Evolutionary conservation across 2,888 invertebrate genomes (phyloP), one percentile per base, ranked within the genome.

Genomic region (Athripsodes cinereus): DNA sequence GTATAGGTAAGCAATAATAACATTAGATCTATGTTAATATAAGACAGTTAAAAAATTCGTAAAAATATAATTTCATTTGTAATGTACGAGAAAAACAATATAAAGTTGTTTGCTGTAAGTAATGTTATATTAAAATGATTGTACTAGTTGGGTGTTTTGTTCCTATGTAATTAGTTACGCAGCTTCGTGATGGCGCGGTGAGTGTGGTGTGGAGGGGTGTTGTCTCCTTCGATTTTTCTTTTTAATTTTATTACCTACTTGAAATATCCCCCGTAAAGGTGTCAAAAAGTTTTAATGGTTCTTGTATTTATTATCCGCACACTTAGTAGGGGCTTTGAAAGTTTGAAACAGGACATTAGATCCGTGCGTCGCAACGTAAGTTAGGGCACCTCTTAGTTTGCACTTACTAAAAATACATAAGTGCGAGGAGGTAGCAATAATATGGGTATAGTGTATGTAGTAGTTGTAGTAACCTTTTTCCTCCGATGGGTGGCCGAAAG

Each of bases 401-500:
- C 35, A 52, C 18, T 34, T 52, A 52, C 34, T 34, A 40, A 26
- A 26, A n/a, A 1, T n/a, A 35, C 40, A 52, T 3, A 40, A 35
- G 40, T 26, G 16, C 19, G 21, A 34, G 13, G 16, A 40, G 16
- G 40, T 16, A 40, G 40, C 13, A 19, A n/a, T n/a, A n/a, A n/a
- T n/a, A 16, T 35, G 46, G 46, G 53, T 44, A 16, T 8, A 26
- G 26, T 26, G 10, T 26, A 26, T 26, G 26, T 6, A n/a, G n/a
- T n/a, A n/a, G n/a, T 3, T 26, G 26, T 26, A 26, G 26, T 40
- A 16, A 46, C 44, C 53, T 26, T 50, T 50, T 50, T 50, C 26
- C 26, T 20, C 11, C 26, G 26, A 46, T 46, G 53, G 53, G 40
- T 53, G 22, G 53, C 44, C 44, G 20, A 52, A 53, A 46, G 46